Evolutionary conservation across 1,140 invertebrate genomes (phyloP).

Genomic region (Scylla paramamosain): DNA sequence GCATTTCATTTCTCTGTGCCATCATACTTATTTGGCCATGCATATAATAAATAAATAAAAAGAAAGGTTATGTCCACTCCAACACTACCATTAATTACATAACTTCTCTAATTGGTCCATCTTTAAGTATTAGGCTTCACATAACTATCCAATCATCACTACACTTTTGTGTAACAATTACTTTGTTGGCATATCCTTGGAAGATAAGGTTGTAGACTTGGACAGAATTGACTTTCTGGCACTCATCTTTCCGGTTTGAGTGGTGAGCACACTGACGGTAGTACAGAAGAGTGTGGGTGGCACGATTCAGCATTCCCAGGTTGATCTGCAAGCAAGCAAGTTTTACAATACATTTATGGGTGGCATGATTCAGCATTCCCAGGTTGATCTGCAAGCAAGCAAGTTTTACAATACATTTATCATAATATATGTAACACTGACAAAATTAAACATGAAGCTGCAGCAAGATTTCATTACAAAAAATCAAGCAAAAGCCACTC

Average conservation of each 20-base stretch:
- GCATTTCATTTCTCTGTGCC: too few species aligned
- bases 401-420: background rate
- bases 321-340: background rate
- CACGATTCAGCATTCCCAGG: slow-evolving; percentile 48
- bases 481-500: background rate
- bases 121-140: too few species aligned
- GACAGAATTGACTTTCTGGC: slow-evolving; percentile 13
- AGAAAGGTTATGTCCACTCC: too few species aligned
- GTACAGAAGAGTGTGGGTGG: slow-evolving; percentile 44
- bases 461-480: background rate
- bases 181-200: slow-evolving; percentile 41
- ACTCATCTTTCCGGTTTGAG: background rate
- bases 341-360: background rate
- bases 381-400: slow-evolving; percentile 16
- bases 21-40: too few species aligned
- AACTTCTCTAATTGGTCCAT: too few species aligned
- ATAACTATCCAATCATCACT: too few species aligned
- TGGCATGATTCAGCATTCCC: slow-evolving; percentile 47
- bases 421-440: background rate
- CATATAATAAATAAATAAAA: too few species aligned
- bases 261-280: slow-evolving; percentile 39
- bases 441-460: slow-evolving; percentile 2
- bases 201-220: slow-evolving; percentile 31
- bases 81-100: too few species aligned
- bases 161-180: background rate